These are phyloP conservation scores for Silurus lanzhouensis DNA, from an alignment of 2,797 vertebrate species.

Conservation along the genomic window DNA sequence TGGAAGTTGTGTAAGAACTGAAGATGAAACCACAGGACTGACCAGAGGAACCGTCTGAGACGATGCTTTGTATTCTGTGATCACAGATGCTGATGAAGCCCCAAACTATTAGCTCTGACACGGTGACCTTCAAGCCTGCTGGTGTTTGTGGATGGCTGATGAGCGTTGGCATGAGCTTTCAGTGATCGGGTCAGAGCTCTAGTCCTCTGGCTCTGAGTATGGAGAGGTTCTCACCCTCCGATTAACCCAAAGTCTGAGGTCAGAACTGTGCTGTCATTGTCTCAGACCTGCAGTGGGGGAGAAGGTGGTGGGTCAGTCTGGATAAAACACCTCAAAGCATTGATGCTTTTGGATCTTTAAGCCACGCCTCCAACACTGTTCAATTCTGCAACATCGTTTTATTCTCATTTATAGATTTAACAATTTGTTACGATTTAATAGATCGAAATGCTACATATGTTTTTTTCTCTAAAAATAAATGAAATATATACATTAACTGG, in stretches of 20 bases:
- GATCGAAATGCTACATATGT: not conserved
- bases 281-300: constrained; percentile 2
- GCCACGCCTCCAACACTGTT: not conserved
- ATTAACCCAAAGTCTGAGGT: constrained; percentile 50
- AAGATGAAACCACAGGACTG: not conserved
- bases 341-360: not conserved
- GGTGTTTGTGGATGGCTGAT: constrained; percentile 37
- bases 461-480: not conserved
- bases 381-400: not conserved
- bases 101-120: constrained; percentile 23
- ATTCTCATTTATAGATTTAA: not conserved
- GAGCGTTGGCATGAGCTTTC: constrained; percentile 26
- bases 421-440: not conserved
- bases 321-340: not conserved
- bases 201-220: constrained; percentile 18
- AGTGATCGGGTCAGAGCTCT: constrained; percentile 38
- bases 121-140: constrained; percentile 22
- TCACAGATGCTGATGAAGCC: constrained; percentile 9
- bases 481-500: not conserved
- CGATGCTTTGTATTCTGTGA: not conserved
- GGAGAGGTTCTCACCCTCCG: constrained; percentile 50
- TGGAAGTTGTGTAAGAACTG: not conserved
- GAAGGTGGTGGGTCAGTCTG: not conserved
- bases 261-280: constrained; percentile 34
- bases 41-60: not conserved